Conservation (phyloP, 2,797 vertebrate species). For the Adelosebastes latens region DNA sequence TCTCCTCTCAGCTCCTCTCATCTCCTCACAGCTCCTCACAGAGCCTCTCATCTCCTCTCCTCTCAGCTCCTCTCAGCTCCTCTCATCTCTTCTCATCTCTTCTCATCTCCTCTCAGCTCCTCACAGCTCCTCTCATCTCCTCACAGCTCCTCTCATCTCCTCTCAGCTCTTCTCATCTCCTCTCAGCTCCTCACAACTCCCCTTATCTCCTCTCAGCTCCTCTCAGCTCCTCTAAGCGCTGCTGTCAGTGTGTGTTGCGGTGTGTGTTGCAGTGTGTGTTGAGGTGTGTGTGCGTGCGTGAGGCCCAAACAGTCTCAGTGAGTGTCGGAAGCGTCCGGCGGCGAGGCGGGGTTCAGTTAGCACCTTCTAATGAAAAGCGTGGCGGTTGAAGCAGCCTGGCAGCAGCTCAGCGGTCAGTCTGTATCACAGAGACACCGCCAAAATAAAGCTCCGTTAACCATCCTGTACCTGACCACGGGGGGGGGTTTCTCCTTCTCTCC, state of each 20-base stretch:
- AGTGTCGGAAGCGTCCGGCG: slow-evolving; percentile 4
- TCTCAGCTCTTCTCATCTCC: too few relatives aligned
- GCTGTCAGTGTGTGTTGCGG: too few relatives aligned
- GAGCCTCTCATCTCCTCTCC: too few relatives aligned
- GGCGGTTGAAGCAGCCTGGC: too few relatives aligned
- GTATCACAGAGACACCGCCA: slow-evolving; percentile 22
- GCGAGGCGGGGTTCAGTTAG: slow-evolving; percentile 25
- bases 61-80: too few relatives aligned
- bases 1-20: too few relatives aligned
- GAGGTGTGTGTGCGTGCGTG: slow-evolving; percentile 2
- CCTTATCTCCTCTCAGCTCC: too few relatives aligned
- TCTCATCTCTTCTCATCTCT: too few relatives aligned
- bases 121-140: accelerated
- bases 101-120: accelerated
- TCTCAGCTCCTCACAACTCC: too few relatives aligned
- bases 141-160: too few relatives aligned
- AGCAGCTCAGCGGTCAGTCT: not conserved
- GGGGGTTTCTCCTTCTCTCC: not conserved
- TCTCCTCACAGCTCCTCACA: too few relatives aligned
- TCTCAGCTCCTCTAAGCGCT: too few relatives aligned
- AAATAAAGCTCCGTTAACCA: slow-evolving; percentile 48
- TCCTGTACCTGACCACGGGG: not conserved
- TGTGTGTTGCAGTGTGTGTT: not conserved
- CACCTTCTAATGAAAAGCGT: slow-evolving; percentile 40
- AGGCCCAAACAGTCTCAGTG: slow-evolving; percentile 22